phyloP scores from a whole-genome alignment of 2,888 invertebrate species.

The Drosophila mulleri region DNA sequence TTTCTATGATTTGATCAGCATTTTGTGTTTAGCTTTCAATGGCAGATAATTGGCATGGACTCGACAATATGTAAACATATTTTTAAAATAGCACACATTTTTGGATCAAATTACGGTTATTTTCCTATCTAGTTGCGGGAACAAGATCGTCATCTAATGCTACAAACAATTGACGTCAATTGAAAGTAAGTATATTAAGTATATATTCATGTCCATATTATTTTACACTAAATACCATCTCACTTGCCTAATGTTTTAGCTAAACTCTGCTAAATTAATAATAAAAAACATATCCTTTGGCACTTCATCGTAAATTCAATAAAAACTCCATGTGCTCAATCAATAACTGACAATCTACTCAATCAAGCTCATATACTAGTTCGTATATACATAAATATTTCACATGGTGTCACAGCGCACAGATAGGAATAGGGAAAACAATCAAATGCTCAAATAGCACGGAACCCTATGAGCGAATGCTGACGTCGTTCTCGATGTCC shows the following conservation, averaged over 20 bases:
- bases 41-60: not conserved
- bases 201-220: too few species aligned
- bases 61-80: not conserved
- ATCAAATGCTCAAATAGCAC: conserved; percentile 40
- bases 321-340: conserved; percentile 1
- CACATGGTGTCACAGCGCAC: conserved; percentile 2
- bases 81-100: not conserved
- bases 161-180: not conserved
- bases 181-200: not conserved
- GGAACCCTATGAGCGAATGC: conserved; percentile 21
- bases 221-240: not conserved
- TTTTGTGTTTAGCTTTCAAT: not conserved
- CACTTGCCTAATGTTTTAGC: not conserved
- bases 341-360: conserved; percentile 16
- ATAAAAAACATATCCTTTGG: not conserved
- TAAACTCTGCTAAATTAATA: not conserved
- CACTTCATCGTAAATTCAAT: conserved; percentile 3
- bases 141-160: not conserved
- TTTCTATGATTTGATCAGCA: not conserved
- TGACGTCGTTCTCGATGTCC: conserved; percentile 33
- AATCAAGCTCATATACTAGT: not conserved
- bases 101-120: not conserved
- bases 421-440: conserved; percentile 17
- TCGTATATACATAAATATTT: not conserved
- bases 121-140: not conserved